phyloP scores from a whole-genome alignment of 2,113 vertebrate genomes.

The Podocnemis expansa region DNA sequence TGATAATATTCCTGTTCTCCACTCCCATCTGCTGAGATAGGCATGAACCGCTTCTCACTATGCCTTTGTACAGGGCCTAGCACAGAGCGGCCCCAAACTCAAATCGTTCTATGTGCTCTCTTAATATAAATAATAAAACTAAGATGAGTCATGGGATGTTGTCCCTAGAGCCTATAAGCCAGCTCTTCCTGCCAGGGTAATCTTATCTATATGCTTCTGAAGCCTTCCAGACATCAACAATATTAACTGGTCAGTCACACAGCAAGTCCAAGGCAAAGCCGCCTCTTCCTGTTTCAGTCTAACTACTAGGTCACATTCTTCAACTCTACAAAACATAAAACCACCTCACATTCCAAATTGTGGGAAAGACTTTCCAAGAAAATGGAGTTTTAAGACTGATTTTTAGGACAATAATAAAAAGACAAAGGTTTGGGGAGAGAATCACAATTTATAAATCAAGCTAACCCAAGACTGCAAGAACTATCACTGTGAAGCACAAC shows the following conservation, averaged over 20 bases:
- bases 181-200: neutral
- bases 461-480: conserved; percentile 3
- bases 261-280: neutral
- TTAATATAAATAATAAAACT: conserved; percentile 31
- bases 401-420: neutral
- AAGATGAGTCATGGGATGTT: neutral
- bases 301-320: neutral
- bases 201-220: neutral
- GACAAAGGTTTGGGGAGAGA: conserved; percentile 11
- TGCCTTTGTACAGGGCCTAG: neutral
- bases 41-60: neutral
- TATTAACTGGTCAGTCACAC: neutral
- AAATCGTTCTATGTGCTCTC: conserved; percentile 4
- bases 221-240: neutral
- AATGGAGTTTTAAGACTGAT: neutral
- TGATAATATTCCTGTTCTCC: neutral
- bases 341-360: neutral
- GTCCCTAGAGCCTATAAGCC: conserved; percentile 16
- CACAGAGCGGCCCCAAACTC: neutral
- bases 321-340: neutral
- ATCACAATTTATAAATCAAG: conserved; percentile 29
- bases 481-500: conserved; percentile 58
- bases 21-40: neutral
- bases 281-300: neutral
- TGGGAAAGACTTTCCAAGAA: conserved; percentile 1